These are phyloP conservation scores for Gambusia yucatana DNA, from an alignment of 2,797 vertebrate genomes.

Conservation along the genomic window DNA sequence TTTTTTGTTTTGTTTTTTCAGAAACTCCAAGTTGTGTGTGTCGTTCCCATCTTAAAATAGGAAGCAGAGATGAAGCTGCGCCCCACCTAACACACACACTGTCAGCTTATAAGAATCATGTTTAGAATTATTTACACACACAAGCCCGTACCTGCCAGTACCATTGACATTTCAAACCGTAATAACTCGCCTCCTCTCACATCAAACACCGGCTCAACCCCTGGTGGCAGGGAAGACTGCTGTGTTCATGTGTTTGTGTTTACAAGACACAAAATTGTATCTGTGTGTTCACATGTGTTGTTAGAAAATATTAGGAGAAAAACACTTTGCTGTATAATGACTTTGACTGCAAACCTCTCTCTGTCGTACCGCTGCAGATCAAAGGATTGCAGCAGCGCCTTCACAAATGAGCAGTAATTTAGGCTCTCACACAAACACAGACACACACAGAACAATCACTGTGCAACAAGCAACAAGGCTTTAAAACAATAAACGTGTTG, in stretches of 20 bases:
- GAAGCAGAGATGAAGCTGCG: not conserved
- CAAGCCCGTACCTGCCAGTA: conserved; percentile 16
- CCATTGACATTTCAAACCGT: not conserved
- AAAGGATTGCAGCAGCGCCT: not conserved
- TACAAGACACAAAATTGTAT: not conserved
- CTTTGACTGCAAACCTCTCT: conserved; percentile 20
- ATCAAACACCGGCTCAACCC: conserved; percentile 22
- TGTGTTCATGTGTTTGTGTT: not conserved
- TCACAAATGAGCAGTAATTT: not conserved
- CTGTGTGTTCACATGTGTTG: not conserved
- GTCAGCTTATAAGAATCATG: not conserved
- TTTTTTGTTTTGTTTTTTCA: not conserved
- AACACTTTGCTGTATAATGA: conserved; percentile 30
- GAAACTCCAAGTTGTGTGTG: not conserved
- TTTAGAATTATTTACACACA: conserved; percentile 1
- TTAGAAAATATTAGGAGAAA: not conserved
- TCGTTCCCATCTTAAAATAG: not conserved
- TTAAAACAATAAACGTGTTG: not conserved
- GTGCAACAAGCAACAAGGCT: not conserved
- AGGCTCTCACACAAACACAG: not conserved
- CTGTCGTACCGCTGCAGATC: conserved; percentile 25
- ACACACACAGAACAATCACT: not conserved
- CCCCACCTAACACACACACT: not conserved
- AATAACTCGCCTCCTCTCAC: not conserved
- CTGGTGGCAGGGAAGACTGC: not conserved